Conservation (phyloP, 2,797 vertebrate genomes). For the Gallirallus australis region DNA sequence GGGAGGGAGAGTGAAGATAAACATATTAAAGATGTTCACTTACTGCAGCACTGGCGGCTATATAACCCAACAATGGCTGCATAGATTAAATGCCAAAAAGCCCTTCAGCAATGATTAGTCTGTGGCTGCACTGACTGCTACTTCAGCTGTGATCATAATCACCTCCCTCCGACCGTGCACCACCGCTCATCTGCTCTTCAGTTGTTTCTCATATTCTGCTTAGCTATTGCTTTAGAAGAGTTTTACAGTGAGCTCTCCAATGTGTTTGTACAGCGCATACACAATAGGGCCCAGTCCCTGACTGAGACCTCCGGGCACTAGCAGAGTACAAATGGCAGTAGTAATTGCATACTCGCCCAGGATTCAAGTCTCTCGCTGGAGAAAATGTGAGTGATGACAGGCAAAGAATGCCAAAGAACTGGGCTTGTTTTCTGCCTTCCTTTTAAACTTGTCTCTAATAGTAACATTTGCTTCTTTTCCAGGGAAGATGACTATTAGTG, state of each 20-base stretch:
- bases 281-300: not conserved
- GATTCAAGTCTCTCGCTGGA: not conserved
- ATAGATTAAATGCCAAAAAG: not conserved
- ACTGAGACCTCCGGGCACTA: not conserved
- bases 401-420: not conserved
- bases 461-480: not conserved
- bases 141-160: not conserved
- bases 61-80: not conserved
- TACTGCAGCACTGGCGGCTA: not conserved
- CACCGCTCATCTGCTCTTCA: not conserved
- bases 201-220: not conserved
- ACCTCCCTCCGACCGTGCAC: not conserved
- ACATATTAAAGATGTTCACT: conserved; percentile 10
- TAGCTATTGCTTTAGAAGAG: not conserved
- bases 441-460: not conserved
- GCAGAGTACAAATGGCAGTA: not conserved
- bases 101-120: conserved; percentile 6
- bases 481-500: not conserved
- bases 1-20: not conserved
- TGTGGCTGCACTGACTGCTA: not conserved
- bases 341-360: not conserved
- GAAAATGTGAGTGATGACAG: not conserved
- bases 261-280: not conserved
- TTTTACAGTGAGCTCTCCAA: not conserved
- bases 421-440: not conserved